Evolutionary conservation across 2,888 invertebrate genomes (phyloP).

Genomic region (Drosophila testacea): DNA sequence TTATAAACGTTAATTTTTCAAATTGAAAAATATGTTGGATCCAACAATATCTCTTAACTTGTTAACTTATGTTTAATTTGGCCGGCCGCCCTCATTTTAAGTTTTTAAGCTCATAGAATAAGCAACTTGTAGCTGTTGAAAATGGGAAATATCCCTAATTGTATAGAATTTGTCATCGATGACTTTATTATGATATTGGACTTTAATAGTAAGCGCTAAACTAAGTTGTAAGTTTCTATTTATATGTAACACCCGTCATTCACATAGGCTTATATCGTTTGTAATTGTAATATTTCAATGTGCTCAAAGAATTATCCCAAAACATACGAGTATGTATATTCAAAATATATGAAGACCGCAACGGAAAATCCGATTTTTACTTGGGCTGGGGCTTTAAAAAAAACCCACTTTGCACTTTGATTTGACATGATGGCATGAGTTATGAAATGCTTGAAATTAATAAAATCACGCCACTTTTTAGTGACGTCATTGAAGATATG

Average conservation of each 20-base stretch:
- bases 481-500: constrained; percentile 33
- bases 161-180: constrained; percentile 59
- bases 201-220: constrained; percentile 37
- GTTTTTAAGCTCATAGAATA: constrained; percentile 36
- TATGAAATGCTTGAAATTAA: constrained; percentile 2
- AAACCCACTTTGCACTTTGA: not conserved
- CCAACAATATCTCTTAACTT: constrained; percentile 39
- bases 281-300: constrained; percentile 52
- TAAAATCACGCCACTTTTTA: constrained; percentile 44
- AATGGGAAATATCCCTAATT: constrained; percentile 18
- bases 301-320: constrained; percentile 61
- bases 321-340: constrained; percentile 38
- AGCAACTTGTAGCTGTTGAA: constrained; percentile 40
- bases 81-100: constrained; percentile 59
- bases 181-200: constrained; percentile 60
- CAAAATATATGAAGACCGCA: constrained; percentile 43
- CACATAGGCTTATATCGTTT: constrained; percentile 51
- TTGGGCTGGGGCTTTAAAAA: not conserved
- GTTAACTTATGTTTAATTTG: constrained; percentile 50
- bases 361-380: constrained; percentile 23
- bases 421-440: not conserved
- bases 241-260: constrained; percentile 64
- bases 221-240: constrained; percentile 70
- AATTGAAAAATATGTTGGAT: constrained; percentile 54
- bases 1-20: constrained; percentile 44